Percentiles rank a stretch among this genome's conserved stretches.
These are phyloP conservation scores for Adineta ricciae DNA, from an alignment of 2,888 invertebrate genomes.

Conservation along the genomic window DNA sequence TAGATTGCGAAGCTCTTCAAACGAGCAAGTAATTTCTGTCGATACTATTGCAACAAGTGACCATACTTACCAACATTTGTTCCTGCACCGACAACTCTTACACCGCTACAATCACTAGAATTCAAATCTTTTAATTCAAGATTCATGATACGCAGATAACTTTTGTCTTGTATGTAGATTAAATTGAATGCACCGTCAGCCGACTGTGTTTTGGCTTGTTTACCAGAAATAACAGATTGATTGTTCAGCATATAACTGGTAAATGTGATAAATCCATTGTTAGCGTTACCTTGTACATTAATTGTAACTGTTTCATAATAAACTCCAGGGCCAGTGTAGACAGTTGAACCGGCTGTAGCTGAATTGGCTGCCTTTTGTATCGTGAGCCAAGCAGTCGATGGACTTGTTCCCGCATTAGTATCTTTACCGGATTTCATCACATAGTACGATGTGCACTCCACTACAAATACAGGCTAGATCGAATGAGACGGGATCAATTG, in stretches of 20 bases:
- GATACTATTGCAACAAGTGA: too few species aligned
- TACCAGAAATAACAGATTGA: background rate
- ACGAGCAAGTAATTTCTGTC: background rate
- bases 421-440: background rate
- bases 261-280: background rate
- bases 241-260: background rate
- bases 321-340: background rate
- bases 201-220: background rate
- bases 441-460: background rate
- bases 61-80: background rate
- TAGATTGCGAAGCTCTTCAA: background rate
- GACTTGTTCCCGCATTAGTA: background rate
- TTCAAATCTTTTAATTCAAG: background rate
- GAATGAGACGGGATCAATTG: too few species aligned
- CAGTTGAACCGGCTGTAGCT: background rate
- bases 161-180: background rate
- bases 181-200: background rate
- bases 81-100: background rate
- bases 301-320: constrained; percentile 5
- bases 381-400: background rate
- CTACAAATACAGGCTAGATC: background rate
- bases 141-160: background rate
- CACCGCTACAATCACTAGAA: background rate
- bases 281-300: background rate
- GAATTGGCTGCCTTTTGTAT: background rate